phyloP scores from a whole-genome alignment of 2,888 invertebrate species.

The Bellardia bayeri region DNA sequence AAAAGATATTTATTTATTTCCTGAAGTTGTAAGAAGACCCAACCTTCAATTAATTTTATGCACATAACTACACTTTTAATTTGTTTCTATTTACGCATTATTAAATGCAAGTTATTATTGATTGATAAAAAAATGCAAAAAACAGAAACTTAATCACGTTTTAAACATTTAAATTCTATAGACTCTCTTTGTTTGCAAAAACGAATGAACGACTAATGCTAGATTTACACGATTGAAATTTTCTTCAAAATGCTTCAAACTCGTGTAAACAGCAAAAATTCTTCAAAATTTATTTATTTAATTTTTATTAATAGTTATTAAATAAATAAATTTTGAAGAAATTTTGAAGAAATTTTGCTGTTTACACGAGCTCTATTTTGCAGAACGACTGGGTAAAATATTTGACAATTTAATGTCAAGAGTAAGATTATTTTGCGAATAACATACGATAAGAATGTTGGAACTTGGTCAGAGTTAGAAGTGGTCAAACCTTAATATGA shows the following conservation, averaged over 20 bases:
- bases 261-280: too few species aligned
- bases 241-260: too few species aligned
- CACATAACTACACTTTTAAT: neutral
- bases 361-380: too few species aligned
- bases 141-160: constrained; percentile 9
- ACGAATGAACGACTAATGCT: neutral
- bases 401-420: constrained; percentile 3
- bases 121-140: neutral
- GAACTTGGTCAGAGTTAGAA: neutral
- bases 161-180: neutral
- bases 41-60: constrained; percentile 4
- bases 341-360: too few species aligned
- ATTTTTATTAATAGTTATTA: too few species aligned
- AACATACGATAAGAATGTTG: neutral
- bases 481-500: neutral
- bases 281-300: too few species aligned
- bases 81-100: neutral
- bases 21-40: neutral
- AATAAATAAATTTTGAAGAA: too few species aligned
- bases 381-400: neutral
- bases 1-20: neutral
- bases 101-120: constrained; percentile 1
- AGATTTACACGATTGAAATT: too few species aligned
- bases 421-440: neutral
- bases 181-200: neutral